Base-by-base conservation (phyloP, 30 jellyfish, hydroid and myxozoan species). In the Hydractinia echinata region DNA sequence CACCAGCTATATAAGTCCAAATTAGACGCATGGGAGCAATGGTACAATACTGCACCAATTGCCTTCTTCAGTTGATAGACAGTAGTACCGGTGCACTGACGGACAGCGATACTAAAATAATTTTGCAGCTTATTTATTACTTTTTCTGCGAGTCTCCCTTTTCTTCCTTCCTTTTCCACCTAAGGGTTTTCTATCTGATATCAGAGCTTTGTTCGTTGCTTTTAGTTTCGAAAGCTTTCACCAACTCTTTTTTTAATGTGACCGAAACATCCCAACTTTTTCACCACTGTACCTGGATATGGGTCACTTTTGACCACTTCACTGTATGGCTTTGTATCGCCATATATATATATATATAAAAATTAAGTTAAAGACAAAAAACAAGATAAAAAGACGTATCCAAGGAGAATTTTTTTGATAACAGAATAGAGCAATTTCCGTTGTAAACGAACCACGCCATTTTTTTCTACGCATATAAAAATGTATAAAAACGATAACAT, bases 121-220 rank as follows among this genome's bases (percentile, higher is more conserved):
- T 54, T 76, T 48, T 76, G 84, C 5, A 76, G 51, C 21, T 76
- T 50, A 4, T 76, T 76, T 18, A 53, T 6, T 5, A 76, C 76
- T n/a, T 50, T 50, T 7, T 76, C 84, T 8, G 84, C 53, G 16
- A 76, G 84, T 4, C 84, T 78, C 50, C 84, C 58, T 76, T 76
- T 76, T 8, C 84, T n/a, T n/a, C n/a, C n/a, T n/a, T n/a, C n/a
- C n/a, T n/a, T n/a, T n/a, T n/a, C n/a, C 84, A 5, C 84, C 84
- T 5, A 76, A 52, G 5, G 84, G 6, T 76, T 76, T 76, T 62
- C 52, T 79, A 48, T 76, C 84, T 11, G 83, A 44, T 4, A 76
- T 7, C 53, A 6, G 6, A 5, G 10, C 21, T 79, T 76, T 54
- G 77, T 48, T 6, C 6, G 78, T 54, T 7, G 78, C 53, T 48